Base-by-base conservation (phyloP, 2,888 invertebrate species). In the Anodontia alba region DNA sequence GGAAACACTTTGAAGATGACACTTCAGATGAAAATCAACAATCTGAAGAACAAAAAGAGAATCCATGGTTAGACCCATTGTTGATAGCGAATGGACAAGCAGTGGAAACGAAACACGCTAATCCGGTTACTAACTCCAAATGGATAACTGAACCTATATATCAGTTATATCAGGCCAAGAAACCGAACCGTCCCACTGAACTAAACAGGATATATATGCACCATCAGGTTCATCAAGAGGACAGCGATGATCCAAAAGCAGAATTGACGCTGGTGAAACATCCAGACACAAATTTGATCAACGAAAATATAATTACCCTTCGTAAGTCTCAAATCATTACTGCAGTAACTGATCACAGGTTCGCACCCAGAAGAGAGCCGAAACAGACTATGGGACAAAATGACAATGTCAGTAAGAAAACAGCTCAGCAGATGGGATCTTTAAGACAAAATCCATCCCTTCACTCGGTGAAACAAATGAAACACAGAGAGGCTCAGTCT, bases 121-220 rank as follows among this genome's bases (percentile, higher is more conserved):
- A 78, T 26, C 66, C 36, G 12, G 17, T 79, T 20, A 51, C 79
- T 12, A 77, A 75, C 1, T 70, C 81, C 20, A 80, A 77, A 38
- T 85, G 84, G 84, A 70, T 82, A 2, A 71, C 69, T 29, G 81
- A 81, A 43, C 76, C 76, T 42, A 76, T 73, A 23, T 15, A 43
- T 15, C 62, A 46, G 31, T 33, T 69, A 29, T 57, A 75, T 23
- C 46, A 42, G 33, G 29, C 72, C 8, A 75, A 51, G 36, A 23
- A 36, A 17, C 57, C 29, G 12, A 17, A 49, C 2, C 62, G 29
- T 17, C 51, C 67, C 10, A 17, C 49, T 0, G 72, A 43, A 23
- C 62, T 57, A n/a, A 85, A 80, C 68, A 71, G 82, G 67, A 85
- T 85, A 23, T 85, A 82, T 67, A 76, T 85, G 31, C 84, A 85